Conservation (phyloP, 2,113 vertebrate species). For the Pipa parva region DNA sequence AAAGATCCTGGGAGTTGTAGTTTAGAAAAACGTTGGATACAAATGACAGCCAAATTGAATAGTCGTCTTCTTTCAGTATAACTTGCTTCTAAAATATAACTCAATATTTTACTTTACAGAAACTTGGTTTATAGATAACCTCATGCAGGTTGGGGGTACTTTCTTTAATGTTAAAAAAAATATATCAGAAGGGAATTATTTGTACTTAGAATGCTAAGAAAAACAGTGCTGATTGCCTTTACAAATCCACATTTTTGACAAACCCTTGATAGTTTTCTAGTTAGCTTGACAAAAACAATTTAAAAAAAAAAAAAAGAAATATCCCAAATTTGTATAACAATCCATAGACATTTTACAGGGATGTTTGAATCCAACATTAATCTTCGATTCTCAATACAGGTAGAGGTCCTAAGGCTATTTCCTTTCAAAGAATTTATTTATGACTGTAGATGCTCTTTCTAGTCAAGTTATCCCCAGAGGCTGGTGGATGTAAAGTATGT, state of each 20-base stretch:
- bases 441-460: slow-evolving; percentile 6
- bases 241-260: background rate
- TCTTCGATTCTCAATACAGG: slow-evolving; percentile 22
- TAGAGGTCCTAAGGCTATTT: slow-evolving; percentile 25
- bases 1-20: too few species aligned
- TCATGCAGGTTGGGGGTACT: too few species aligned
- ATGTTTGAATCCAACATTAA: slow-evolving; percentile 30
- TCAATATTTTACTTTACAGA: too few species aligned
- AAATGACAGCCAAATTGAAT: too few species aligned
- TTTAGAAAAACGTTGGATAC: too few species aligned
- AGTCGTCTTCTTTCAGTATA: too few species aligned
- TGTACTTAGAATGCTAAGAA: too few species aligned
- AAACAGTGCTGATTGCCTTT: too few species aligned
- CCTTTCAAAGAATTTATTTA: slow-evolving; percentile 36
- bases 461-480: slow-evolving; percentile 27
- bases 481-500: slow-evolving; percentile 16
- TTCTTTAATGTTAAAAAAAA: too few species aligned
- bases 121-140: too few species aligned
- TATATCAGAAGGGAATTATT: too few species aligned
- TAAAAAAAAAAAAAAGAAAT: background rate
- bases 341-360: background rate
- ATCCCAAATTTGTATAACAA: background rate
- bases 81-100: too few species aligned
- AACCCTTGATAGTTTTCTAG: background rate
- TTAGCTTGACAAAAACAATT: background rate